Percentiles rank a stretch among this genome's conserved stretches.
Conservation (phyloP, 2,888 invertebrate species). For the Dryococelus australis region DNA sequence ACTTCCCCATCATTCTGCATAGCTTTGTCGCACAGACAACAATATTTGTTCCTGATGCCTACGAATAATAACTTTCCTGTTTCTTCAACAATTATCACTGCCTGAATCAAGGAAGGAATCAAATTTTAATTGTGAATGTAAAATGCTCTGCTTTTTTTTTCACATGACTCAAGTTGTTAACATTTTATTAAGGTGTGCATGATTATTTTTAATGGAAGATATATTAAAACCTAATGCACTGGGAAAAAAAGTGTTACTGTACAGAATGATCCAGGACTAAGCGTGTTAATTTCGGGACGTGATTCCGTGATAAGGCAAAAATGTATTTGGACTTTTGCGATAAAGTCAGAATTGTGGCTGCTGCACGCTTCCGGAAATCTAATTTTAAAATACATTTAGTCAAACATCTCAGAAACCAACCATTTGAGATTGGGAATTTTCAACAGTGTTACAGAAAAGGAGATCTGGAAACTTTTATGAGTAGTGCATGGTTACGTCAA, state of each 20-base stretch:
- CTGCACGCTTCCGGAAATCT: background rate
- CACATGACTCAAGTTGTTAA: background rate
- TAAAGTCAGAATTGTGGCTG: background rate
- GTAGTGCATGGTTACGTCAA: too few relatives aligned
- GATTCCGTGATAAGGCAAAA: too few relatives aligned
- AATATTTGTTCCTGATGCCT: background rate
- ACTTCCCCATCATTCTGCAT: too few relatives aligned
- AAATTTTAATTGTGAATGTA: background rate
- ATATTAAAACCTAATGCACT: background rate
- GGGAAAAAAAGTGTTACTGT: too few relatives aligned
- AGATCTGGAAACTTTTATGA: too few relatives aligned
- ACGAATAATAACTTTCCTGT: background rate
- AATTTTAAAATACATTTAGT: too few relatives aligned
- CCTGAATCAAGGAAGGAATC: background rate
- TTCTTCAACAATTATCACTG: background rate
- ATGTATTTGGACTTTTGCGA: background rate
- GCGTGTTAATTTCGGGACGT: too few relatives aligned
- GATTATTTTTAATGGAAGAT: background rate
- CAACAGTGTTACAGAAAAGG: too few relatives aligned
- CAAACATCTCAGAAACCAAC: background rate
- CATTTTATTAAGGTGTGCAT: background rate
- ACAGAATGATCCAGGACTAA: too few relatives aligned
- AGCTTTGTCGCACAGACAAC: too few relatives aligned
- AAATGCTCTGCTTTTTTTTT: background rate
- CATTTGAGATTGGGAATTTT: too few relatives aligned